Base-by-base conservation (phyloP, 2,797 vertebrate species). In the Meriones psammophilus region DNA sequence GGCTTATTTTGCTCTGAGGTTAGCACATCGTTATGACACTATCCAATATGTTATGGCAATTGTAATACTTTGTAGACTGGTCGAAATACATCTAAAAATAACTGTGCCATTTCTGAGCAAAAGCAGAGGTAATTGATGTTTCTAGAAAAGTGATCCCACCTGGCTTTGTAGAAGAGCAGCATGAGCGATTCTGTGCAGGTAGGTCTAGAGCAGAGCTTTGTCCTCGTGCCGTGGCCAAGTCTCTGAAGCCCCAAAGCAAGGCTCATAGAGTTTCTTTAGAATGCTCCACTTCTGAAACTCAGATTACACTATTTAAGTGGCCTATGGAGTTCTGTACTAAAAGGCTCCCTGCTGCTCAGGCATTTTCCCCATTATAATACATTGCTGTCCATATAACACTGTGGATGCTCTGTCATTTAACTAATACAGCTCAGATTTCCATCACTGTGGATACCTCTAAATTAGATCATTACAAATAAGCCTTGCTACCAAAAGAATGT, bases 41-140 rank as follows among this genome's bases (percentile, higher is more conserved):
- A 96, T 92, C 97, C 97, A 98, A 98, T 97, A 98, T 97, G 96
- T 97, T 97, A 96, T 97, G 98, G 97, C 96, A 97, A 98, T 97
- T 98, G 97, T 98, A 98, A 98, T 98, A 95, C 97, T 98, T 98
- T 98, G 97, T 98, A 98, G 98, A 97, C 97, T 95, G 96, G 98
- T 98, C 97, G 97, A 98, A 98, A 98, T 97, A 97, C 97, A 91
- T 97, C 98, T 98, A 98, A 98, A 98, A 99, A 99, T 98, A 99
- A 97, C 98, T 97, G 81, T 97, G 96, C 97, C 98, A 96, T 98
- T 98, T 98, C 98, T 98, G 98, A 98, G 98, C 96, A 98, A 98
- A 98, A 98, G 96, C 95, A 98, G 95, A 98, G 97, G 96, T 98
- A 98, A 98, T 98, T 97, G 93, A 98, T 98, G 98, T 98, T 98